Evolutionary conservation across 2,888 invertebrate genomes (phyloP).

Genomic region (Conchocele bisecta): DNA sequence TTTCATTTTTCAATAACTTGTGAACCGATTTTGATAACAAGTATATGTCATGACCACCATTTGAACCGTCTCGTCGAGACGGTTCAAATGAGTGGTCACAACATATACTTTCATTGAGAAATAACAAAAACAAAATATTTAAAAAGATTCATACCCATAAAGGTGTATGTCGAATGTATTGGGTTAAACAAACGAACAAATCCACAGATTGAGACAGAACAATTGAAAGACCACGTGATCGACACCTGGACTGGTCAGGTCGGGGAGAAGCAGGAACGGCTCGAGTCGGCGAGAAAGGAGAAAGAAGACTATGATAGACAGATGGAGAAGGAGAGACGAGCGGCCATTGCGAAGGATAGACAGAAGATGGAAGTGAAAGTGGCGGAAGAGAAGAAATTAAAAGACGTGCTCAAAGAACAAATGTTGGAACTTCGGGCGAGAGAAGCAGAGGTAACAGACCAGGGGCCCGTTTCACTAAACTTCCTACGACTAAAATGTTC

Average conservation of each 20-base stretch:
- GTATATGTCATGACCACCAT: no score
- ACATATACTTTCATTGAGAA: no score
- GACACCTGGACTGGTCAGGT: conserved; percentile 77
- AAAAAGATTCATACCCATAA: no score
- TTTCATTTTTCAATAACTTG: no score
- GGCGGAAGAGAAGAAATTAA: conserved; percentile 68
- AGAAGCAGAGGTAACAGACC: conserved; percentile 79
- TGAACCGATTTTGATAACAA: no score
- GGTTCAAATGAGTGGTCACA: no score
- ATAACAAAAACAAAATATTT: no score
- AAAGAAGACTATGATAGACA: conserved; percentile 69
- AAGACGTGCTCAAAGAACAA: conserved; percentile 74
- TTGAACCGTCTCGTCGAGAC: no score
- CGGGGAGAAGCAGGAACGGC: conserved; percentile 70
- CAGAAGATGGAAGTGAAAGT: conserved; percentile 69
- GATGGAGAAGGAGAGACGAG: conserved; percentile 71
- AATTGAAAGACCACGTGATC: conserved; percentile 76
- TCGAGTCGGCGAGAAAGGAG: conserved; percentile 70
- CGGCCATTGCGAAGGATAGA: conserved; percentile 65
- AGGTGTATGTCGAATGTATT: no score
- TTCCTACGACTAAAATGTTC: no score
- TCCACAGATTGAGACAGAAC: conserved; percentile 74
- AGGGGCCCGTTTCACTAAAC: no score
- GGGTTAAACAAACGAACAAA: not conserved
- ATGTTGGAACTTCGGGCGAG: conserved; percentile 78